Evolutionary conservation across 1,140 invertebrate genomes (phyloP), one percentile per base, ranked within the genome.

Genomic region (honey bee (Apis mellifera)): DNA sequence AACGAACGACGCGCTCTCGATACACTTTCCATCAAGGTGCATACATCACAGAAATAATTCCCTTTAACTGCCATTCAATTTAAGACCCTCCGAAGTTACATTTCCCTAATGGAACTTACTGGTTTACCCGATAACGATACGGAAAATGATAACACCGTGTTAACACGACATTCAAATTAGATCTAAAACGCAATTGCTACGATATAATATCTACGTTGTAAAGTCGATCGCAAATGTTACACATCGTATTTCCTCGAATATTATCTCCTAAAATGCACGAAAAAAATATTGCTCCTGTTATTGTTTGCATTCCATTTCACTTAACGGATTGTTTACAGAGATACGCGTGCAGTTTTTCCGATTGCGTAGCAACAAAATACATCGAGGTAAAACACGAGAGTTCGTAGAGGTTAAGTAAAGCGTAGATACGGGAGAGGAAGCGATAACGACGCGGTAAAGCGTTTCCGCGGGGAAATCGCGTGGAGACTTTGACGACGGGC

Each of bases 401-500:
- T 15, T 15, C 7, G 21, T 21, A 0, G 5, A 55, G 52, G 62
- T 66, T 32, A 21, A 42, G 52, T 48, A 13, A 15, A 15, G 21
- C 1, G 26, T 13, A n/a, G 26, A 17, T 42, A 52, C 17, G 50
- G 9, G 48, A 1, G 8, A 68, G 23, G 52, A 7, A 9, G 70
- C 21, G 78, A 57, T 70, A 64, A 73, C 69, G 69, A 84, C 26
- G 72, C 64, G 54, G 80, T 65, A 70, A 54, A 54, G 71, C 54
- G 42, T 65, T 60, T 59, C 75, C 75, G 54, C 77, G 72, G 69
- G 42, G 50, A 70, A 68, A 66, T 84, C 32, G 77, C 76, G 66
- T 68, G 71, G 83, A 86, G 83, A 83, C 76, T 83, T 83, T 83
- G 59, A 66, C 82, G 76, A 79, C 59, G 54, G 73, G 54, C 21